Evolutionary conservation across 2,797 vertebrate species (phyloP).

Genomic region (Poliocrania exsul): DNA sequence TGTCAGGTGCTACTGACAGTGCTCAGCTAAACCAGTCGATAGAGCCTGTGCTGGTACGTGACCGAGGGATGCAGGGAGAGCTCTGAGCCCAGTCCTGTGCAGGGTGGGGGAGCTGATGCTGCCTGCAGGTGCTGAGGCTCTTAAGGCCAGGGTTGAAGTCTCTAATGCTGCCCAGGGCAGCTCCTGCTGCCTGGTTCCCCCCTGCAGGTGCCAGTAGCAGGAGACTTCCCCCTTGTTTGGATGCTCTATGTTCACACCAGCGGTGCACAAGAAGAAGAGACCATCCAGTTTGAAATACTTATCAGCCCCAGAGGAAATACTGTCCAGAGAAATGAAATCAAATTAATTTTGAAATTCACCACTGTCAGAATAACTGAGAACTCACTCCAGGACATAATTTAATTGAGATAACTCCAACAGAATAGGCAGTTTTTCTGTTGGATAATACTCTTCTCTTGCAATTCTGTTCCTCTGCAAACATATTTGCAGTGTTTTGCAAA

Average conservation of each 20-base stretch:
- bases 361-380: background rate
- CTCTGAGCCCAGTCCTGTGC: background rate
- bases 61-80: background rate
- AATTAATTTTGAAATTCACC: background rate
- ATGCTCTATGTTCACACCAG: fast-evolving
- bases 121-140: background rate
- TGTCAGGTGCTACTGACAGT: background rate
- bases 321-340: background rate
- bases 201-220: fast-evolving
- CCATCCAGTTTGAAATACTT: background rate
- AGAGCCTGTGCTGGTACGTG: background rate
- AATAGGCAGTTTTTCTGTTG: background rate
- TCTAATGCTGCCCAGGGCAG: background rate
- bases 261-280: background rate
- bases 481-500: background rate
- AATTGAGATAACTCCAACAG: background rate
- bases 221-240: no score
- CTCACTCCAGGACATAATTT: background rate
- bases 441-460: background rate
- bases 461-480: background rate
- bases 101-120: background rate
- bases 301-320: background rate
- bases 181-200: fast-evolving
- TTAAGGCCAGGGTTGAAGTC: background rate
- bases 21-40: background rate